phyloP scores from a whole-genome alignment of 2,888 invertebrate genomes.

The Hemithea aestivaria region DNA sequence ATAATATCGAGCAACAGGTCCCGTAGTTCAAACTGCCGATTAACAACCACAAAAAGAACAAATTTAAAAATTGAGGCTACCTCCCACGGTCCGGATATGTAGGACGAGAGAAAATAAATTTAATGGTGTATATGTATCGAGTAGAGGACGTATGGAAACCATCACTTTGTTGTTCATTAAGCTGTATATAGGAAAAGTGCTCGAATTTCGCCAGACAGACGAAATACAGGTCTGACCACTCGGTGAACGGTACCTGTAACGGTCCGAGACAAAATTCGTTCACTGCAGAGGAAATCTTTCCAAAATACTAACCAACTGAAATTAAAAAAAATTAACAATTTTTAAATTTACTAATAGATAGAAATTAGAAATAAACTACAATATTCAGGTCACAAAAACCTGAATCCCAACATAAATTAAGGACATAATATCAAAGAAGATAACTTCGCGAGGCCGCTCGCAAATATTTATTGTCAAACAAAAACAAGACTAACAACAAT shows the following conservation, averaged over 20 bases:
- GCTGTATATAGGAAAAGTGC: conserved; percentile 37
- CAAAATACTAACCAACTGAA: conserved; percentile 30
- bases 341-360: no score
- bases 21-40: no score
- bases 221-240: conserved; percentile 73
- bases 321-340: conserved; percentile 2
- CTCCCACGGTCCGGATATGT: conserved; percentile 42
- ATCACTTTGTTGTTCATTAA: conserved; percentile 18
- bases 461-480: conserved; percentile 33
- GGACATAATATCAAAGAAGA: no score
- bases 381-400: no score
- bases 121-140: conserved; percentile 7
- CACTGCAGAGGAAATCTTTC: conserved; percentile 53
- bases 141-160: conserved; percentile 28
- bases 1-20: no score
- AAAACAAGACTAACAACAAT: conserved; percentile 32
- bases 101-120: conserved; percentile 41
- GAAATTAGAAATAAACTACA: no score
- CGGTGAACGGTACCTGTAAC: conserved; percentile 73
- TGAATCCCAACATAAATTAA: no score
- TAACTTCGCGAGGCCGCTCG: not conserved
- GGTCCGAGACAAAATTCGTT: conserved; percentile 68
- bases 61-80: conserved; percentile 22
- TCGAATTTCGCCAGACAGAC: conserved; percentile 58
- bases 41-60: not conserved